Conservation (phyloP, 2,113 vertebrate genomes). For the Cyphomyrus discorhynchus region DNA sequence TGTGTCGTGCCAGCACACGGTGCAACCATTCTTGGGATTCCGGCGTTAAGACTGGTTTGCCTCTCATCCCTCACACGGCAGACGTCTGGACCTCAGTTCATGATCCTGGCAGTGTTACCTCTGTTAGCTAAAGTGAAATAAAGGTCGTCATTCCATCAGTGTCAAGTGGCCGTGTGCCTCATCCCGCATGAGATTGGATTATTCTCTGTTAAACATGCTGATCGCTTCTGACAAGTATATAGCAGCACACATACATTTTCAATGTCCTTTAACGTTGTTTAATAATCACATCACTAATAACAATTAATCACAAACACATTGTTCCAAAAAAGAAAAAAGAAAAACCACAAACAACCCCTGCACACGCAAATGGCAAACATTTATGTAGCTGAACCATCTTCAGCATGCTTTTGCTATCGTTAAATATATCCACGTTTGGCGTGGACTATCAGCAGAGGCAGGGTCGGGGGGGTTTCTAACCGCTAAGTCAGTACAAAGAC, state of each 20-base stretch:
- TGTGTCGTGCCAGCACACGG: neutral
- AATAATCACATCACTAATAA: slow-evolving; percentile 70
- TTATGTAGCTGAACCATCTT: slow-evolving; percentile 48
- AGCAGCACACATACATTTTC: slow-evolving; percentile 25
- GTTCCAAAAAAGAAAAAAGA: slow-evolving; percentile 41
- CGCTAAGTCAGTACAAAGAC: slow-evolving; percentile 28
- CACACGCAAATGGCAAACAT: slow-evolving; percentile 39
- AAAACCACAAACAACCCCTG: slow-evolving; percentile 33
- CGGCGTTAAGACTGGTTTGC: neutral
- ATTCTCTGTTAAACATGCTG: neutral
- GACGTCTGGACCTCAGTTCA: neutral
- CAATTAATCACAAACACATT: slow-evolving; percentile 62
- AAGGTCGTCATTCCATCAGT: neutral
- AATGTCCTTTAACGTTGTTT: slow-evolving; percentile 60
- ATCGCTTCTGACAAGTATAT: neutral
- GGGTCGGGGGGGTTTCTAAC: slow-evolving; percentile 30
- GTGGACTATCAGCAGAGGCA: slow-evolving; percentile 34
- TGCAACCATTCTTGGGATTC: neutral
- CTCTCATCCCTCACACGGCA: neutral
- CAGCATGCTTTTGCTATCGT: slow-evolving; percentile 53
- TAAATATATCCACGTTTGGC: slow-evolving; percentile 36
- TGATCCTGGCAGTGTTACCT: neutral
- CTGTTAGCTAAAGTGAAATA: neutral
- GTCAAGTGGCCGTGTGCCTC: neutral
- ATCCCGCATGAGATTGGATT: neutral